Percentiles rank a stretch among this genome's conserved stretches.
phyloP scores from a whole-genome alignment of 2,113 vertebrate species.

The Anarrhichthys ocellatus region DNA sequence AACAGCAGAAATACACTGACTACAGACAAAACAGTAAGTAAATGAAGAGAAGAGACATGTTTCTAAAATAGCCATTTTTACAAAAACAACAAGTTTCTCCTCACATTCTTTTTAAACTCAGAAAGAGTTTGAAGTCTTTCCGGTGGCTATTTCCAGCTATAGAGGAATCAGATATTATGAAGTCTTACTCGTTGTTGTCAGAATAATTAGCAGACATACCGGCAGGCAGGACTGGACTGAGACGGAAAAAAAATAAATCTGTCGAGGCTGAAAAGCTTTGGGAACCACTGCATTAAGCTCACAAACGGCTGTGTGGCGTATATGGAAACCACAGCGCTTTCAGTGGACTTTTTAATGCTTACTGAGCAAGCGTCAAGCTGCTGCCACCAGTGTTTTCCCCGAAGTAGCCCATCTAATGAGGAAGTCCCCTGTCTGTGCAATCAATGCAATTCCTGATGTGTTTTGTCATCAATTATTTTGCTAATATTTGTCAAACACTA shows the following conservation, averaged over 20 bases:
- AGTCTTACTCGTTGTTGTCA: conserved; percentile 40
- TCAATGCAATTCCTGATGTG: background rate
- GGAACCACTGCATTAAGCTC: too few relatives aligned
- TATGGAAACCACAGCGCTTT: background rate
- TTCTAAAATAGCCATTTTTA: conserved; percentile 48
- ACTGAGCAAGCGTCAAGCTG: background rate
- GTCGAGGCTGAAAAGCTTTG: too few relatives aligned
- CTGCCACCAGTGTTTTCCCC: background rate
- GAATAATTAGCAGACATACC: conserved; percentile 42
- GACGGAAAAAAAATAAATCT: too few relatives aligned
- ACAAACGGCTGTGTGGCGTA: too few relatives aligned
- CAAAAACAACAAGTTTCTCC: conserved; percentile 54
- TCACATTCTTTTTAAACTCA: conserved; percentile 50
- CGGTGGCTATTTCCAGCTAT: conserved; percentile 62
- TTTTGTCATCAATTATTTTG: background rate
- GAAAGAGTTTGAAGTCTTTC: conserved; percentile 51
- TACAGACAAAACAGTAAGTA: conserved; percentile 4
- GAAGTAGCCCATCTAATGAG: background rate
- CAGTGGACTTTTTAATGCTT: background rate
- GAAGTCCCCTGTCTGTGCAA: background rate
- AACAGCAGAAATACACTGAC: background rate
- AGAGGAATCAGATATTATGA: conserved; percentile 44
- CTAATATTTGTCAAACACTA: too few relatives aligned
- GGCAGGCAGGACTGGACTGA: background rate
- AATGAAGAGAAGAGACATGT: background rate